Conservation (phyloP, 2,113 vertebrate genomes). For the Struthio camelus region DNA sequence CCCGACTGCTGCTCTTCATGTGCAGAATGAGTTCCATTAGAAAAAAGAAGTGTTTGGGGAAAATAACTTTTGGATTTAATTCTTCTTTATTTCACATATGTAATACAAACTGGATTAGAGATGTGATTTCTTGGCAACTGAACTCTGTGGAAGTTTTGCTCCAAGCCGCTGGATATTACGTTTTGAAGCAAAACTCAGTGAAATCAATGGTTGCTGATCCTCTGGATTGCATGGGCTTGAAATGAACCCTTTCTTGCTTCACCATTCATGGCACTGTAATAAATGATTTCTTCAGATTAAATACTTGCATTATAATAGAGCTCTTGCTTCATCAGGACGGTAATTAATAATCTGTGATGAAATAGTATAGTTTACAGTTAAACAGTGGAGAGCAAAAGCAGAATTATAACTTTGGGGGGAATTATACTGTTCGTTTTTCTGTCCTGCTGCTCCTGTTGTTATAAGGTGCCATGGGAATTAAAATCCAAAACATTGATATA, state of each 20-base stretch:
- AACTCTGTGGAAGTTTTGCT: not conserved
- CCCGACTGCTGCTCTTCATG: not conserved
- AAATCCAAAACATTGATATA: slow-evolving; percentile 22
- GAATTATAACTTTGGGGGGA: not conserved
- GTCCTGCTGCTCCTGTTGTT: slow-evolving; percentile 18
- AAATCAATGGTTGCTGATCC: not conserved
- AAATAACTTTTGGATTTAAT: not conserved
- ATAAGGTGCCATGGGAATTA: not conserved
- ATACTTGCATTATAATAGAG: not conserved
- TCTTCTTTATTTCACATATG: not conserved
- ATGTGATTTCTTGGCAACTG: not conserved
- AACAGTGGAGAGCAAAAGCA: not conserved
- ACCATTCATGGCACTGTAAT: not conserved
- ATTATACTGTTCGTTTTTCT: slow-evolving; percentile 16
- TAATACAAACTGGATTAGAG: not conserved
- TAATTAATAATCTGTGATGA: not conserved
- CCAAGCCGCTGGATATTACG: accelerated
- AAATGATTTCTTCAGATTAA: not conserved
- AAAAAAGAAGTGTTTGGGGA: not conserved
- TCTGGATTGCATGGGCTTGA: not conserved
- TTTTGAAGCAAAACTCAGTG: not conserved
- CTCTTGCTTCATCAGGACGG: not conserved
- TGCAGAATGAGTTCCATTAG: not conserved
- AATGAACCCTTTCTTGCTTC: not conserved
- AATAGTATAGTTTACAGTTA: not conserved